These are phyloP conservation scores for Atethmia centrago DNA, from an alignment of 2,888 invertebrate species.

Conservation along the genomic window DNA sequence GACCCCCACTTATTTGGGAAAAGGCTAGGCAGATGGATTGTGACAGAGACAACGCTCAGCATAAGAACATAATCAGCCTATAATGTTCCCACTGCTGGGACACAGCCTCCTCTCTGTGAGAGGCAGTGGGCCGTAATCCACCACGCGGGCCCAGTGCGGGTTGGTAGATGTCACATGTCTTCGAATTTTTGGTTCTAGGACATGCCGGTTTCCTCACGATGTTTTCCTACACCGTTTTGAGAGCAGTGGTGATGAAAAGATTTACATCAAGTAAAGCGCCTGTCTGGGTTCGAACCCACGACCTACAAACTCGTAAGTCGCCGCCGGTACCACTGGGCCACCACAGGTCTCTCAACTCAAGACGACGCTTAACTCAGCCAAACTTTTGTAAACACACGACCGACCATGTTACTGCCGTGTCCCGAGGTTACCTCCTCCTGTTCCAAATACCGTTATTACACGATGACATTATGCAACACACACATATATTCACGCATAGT, in stretches of 20 bases:
- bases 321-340: no score
- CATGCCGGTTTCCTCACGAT: no score
- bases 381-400: not conserved
- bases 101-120: not conserved
- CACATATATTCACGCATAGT: conserved; percentile 35
- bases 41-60: not conserved
- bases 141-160: no score
- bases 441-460: conserved; percentile 11
- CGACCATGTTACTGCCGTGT: not conserved
- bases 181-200: not conserved
- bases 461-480: conserved; percentile 12
- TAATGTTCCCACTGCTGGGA: not conserved
- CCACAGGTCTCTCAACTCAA: no score
- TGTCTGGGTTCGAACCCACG: no score
- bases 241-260: not conserved
- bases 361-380: not conserved
- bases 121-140: not conserved
- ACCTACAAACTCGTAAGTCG: no score
- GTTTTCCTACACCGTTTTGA: not conserved
- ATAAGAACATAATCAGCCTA: no score
- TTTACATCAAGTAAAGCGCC: no score
- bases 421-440: not conserved
- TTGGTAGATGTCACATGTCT: not conserved
- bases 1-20: not conserved
- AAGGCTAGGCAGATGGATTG: not conserved